Base-by-base conservation (phyloP, 2,113 vertebrate species). In the Pantherophis guttatus region DNA sequence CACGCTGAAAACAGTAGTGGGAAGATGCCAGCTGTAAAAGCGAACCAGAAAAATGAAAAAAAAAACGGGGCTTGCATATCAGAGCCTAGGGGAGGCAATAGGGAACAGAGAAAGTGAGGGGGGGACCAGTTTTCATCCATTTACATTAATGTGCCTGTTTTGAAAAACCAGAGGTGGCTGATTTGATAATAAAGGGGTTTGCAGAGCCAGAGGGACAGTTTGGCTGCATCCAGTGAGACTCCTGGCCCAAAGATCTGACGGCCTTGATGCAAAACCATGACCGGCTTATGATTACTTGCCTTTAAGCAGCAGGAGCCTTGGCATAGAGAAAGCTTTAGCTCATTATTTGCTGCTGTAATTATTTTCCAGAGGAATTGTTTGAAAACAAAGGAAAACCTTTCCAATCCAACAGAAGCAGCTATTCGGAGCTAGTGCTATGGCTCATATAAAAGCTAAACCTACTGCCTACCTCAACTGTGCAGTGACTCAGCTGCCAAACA, bases 1-100 rank as follows among this genome's bases (percentile, higher is more conserved):
- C 59, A 39, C 48, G 29, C 8, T 23, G 48, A 92, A 95, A 94
- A 44, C 0, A 12, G 8, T 86, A n/a, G 92, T 93, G 88, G 59
- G 75, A 75, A 81, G 88, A 86, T 93, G 88, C 94, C 90, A 88
- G 93, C 8, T 89, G 85, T 19, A 44, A 93, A 85, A 39, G 53
- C 10, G 5, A 93, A 91, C 85, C 52, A 33, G 91, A 91, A 48
- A 58, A 0, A 0, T 65, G 0, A 5, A 55, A 55, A 86, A 39
- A 39, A 39, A 89, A 90, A 58, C 8, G 65, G 33, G 70, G 86
- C 59, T 91, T 44, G 55, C 39, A 0, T 59, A 55, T 88, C 52
- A 5, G 44, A 87, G 88, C 53, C 26, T 90, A 9, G 33, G 75
- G 33, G 17, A 81, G 70, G 70, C 70, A 81, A 3, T 58, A 24